Evolutionary conservation across 1,140 invertebrate species (phyloP).

Genomic region (Brachionus calyciflorus): DNA sequence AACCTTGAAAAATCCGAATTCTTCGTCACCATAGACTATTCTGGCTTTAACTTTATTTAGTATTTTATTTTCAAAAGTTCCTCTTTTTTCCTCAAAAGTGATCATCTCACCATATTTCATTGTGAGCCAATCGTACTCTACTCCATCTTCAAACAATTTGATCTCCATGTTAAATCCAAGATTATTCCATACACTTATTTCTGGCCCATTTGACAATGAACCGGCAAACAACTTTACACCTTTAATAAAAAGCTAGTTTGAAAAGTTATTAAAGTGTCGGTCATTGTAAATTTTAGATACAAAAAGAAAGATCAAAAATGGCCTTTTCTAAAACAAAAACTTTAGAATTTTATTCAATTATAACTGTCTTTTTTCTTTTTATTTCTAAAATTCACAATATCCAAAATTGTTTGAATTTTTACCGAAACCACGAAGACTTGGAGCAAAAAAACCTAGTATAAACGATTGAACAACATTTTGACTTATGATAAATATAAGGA

Average conservation of each 20-base stretch:
- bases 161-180: neutral
- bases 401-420: neutral
- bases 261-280: neutral
- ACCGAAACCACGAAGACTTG: neutral
- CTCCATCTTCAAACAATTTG: neutral
- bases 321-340: too few relatives aligned
- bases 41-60: neutral
- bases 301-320: too few relatives aligned
- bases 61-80: neutral
- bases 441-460: neutral
- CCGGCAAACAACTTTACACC: neutral
- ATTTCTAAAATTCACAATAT: too few relatives aligned
- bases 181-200: conserved; percentile 1
- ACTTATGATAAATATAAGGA: neutral
- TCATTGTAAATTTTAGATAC: too few relatives aligned
- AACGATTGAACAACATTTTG: neutral
- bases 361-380: too few relatives aligned
- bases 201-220: neutral
- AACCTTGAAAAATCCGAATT: conserved; percentile 1
- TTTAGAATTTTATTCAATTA: too few relatives aligned
- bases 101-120: conserved; percentile 9
- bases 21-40: neutral
- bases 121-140: neutral
- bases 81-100: neutral
- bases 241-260: neutral